Base-by-base conservation (phyloP, 2,888 invertebrate genomes). In the Eupsilia transversa region DNA sequence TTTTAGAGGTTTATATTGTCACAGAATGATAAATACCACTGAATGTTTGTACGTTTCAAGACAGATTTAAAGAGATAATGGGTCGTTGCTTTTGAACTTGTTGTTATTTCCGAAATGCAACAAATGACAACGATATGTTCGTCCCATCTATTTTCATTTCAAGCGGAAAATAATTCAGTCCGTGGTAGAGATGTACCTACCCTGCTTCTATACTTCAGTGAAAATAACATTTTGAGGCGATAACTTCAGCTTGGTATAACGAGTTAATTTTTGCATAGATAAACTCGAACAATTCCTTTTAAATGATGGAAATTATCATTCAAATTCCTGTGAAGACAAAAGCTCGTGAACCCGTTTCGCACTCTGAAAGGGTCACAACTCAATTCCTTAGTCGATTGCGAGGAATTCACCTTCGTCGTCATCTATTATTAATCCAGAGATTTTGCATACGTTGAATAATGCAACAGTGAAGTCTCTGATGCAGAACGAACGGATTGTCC, bases 371-470 rank as follows among this genome's bases (percentile, higher is more conserved):
- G 92, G 92, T 92, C 89, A 89, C 89, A 92, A 86, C 90, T 93
- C 89, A 89, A 91, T 92, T 92, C 88, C 83, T 92, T 86, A 86
- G 87, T 86, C 91, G 90, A 92, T 92, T 91, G 89, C 90, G 88
- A 92, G 90, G 88, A 92, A 91, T 92, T 90, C 90, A 93, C 92
- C 93, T 93, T 93, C 89, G 90, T 90, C 89, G 91, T 92, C 92
- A 93, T 94, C 93, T 94, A 94, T 93, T 94, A 94, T 94, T 94
- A 94, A 94, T 94, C 91, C 88, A 80, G 86, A 89, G 87, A 92
- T 93, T 94, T 94, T 93, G 94, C 94, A 94, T 94, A 93, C 91
- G 90, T 88, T 95, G 94, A 95, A 95, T 95, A 92, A 94, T 95
- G 93, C 92, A 95, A 89, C 83, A 90, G 88, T 76, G 81, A 83